Evolutionary conservation across 2,797 vertebrate species (phyloP).

Genomic region (Danio albolineatus): DNA sequence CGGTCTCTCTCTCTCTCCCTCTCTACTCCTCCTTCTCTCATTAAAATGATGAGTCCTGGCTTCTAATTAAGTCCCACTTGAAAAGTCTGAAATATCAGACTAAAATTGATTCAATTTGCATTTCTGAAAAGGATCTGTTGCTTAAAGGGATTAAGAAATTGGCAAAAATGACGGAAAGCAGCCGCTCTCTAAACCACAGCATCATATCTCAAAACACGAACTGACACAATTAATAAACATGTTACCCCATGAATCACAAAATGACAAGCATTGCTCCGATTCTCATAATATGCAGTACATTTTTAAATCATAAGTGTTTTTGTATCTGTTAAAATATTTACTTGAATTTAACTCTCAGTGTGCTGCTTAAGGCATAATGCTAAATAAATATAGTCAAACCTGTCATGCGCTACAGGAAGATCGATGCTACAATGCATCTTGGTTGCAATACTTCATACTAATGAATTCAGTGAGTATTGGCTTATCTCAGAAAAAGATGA

Average conservation of each 20-base stretch:
- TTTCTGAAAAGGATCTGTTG: constrained; percentile 85
- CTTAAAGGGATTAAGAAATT: constrained; percentile 87
- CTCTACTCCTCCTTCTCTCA: constrained; percentile 81
- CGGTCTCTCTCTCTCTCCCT: constrained; percentile 68
- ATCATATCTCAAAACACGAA: constrained; percentile 78
- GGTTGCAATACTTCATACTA: not conserved
- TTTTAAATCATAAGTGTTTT: not conserved
- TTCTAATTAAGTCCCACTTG: constrained; percentile 89
- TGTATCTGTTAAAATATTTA: not conserved
- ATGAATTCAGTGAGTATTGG: too few relatives aligned
- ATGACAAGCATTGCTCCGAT: not conserved
- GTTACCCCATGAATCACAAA: not conserved
- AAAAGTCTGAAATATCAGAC: constrained; percentile 86
- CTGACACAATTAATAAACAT: too few relatives aligned
- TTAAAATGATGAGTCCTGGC: constrained; percentile 84
- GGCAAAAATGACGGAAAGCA: constrained; percentile 75
- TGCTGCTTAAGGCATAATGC: not conserved
- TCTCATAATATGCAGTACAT: not conserved
- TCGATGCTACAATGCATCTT: not conserved
- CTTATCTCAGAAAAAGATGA: too few relatives aligned
- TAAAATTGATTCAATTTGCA: constrained; percentile 89
- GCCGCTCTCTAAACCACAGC: constrained; percentile 76
- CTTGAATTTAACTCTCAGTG: not conserved
- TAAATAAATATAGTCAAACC: not conserved
- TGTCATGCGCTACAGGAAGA: not conserved